phyloP scores from a whole-genome alignment of 2,797 vertebrate genomes.

The Taeniopygia guttata region DNA sequence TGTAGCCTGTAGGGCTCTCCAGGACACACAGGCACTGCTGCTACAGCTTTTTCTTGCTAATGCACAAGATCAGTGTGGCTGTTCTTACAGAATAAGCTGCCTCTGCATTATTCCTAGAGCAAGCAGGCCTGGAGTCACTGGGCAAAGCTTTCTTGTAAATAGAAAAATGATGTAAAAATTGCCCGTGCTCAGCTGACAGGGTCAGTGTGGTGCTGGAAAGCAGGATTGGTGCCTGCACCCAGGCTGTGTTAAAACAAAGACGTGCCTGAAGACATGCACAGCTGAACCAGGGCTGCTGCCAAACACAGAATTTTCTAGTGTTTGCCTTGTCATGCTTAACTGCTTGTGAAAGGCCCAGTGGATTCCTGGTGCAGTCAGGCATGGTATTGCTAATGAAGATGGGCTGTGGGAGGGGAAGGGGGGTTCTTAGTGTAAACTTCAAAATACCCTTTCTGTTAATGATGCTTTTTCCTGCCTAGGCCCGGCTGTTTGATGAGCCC shows the following conservation, averaged over 20 bases:
- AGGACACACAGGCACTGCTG: not conserved
- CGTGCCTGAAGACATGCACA: constrained; percentile 3
- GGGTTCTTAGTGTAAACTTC: not conserved
- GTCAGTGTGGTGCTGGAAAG: not conserved
- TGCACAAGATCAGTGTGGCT: not conserved
- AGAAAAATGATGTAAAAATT: not conserved
- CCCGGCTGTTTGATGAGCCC: constrained; percentile 94
- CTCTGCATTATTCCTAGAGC: not conserved
- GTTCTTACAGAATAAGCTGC: not conserved
- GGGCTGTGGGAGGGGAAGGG: not conserved
- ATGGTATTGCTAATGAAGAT: not conserved
- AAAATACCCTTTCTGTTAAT: not conserved
- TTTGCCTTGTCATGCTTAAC: constrained; percentile 15
- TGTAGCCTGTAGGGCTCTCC: not conserved
- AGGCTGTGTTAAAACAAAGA: not conserved
- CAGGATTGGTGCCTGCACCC: not conserved
- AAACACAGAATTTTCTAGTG: not conserved
- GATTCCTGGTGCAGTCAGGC: not conserved
- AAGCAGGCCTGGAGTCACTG: not conserved
- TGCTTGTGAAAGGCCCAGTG: not conserved
- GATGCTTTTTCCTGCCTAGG: constrained; percentile 70
- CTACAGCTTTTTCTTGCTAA: not conserved
- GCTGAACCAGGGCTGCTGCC: not conserved
- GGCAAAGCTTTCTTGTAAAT: not conserved
- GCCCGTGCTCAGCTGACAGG: not conserved